phyloP scores from a whole-genome alignment of 2,888 invertebrate species.

The Steromphala cineraria region DNA sequence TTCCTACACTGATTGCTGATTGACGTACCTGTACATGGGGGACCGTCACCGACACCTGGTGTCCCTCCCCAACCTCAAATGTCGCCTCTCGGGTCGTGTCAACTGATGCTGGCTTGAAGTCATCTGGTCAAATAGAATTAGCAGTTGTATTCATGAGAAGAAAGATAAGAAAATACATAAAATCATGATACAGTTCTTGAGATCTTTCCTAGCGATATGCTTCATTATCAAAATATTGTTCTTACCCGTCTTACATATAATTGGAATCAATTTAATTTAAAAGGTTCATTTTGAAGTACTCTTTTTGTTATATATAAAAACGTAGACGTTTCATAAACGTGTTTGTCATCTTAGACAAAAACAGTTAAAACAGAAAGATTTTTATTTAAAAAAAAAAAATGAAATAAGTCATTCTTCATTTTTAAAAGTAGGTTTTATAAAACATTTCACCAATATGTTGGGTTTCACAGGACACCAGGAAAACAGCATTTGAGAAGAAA shows the following conservation, averaged over 20 bases:
- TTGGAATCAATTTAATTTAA: no score
- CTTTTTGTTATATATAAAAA: no score
- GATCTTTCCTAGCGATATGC: no score
- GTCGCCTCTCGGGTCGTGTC: conserved; percentile 93
- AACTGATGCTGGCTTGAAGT: conserved; percentile 98
- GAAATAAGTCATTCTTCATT: no score
- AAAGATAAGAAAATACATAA: not conserved
- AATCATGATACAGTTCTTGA: no score
- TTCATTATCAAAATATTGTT: no score
- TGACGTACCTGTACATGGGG: conserved; percentile 87
- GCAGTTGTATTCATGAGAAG: not conserved
- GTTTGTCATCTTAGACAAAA: no score
- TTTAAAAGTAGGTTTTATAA: not conserved
- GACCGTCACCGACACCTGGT: conserved; percentile 89
- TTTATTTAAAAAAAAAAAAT: no score
- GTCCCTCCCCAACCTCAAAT: conserved; percentile 91
- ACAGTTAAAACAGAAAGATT: no score
- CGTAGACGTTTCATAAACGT: no score
- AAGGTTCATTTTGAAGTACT: no score
- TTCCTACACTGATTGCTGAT: not conserved
- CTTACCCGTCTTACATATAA: no score
- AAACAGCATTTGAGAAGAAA: not conserved
- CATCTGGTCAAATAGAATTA: conserved; percentile 81
- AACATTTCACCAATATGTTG: not conserved
- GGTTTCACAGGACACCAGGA: not conserved